Evolutionary conservation across 2,888 invertebrate genomes (phyloP).

Genomic region (Bunonema sp.): DNA sequence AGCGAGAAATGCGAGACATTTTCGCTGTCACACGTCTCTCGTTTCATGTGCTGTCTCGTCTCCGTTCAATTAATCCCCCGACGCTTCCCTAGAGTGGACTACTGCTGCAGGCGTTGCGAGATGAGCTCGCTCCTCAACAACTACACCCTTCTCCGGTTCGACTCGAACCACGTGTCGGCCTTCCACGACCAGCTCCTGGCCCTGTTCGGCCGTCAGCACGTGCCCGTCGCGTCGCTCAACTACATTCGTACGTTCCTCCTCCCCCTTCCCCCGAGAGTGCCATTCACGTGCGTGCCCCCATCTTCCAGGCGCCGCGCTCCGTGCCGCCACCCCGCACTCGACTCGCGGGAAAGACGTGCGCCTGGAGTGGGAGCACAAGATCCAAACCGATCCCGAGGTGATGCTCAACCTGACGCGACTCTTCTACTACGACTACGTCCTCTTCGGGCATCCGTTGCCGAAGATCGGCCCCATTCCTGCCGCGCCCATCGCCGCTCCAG

Average conservation of each 20-base stretch:
- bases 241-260: conserved; percentile 2
- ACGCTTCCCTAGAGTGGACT: neutral
- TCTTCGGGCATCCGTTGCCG: conserved; percentile 9
- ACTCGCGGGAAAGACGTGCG: conserved; percentile 5
- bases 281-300: neutral
- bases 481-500: too few species aligned
- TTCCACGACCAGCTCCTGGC: neutral
- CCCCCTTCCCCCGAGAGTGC: neutral
- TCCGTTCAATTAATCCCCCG: neutral
- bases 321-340: conserved; percentile 7
- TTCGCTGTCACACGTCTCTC: too few species aligned
- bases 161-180: neutral
- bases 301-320: neutral
- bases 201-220: conserved; percentile 1
- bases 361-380: neutral
- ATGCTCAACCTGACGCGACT: conserved; percentile 7
- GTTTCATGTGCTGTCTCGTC: neutral
- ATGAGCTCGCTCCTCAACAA: conserved; percentile 4
- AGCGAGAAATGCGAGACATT: too few species aligned
- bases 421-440: conserved; percentile 13
- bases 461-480: too few species aligned
- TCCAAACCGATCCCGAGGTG: conserved; percentile 2
- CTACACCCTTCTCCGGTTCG: conserved; percentile 5
- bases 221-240: conserved; percentile 1
- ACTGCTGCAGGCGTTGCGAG: conserved; percentile 7